These are phyloP conservation scores for Cataglyphis livida DNA, from an alignment of 2,888 invertebrate genomes.

Conservation along the genomic window DNA sequence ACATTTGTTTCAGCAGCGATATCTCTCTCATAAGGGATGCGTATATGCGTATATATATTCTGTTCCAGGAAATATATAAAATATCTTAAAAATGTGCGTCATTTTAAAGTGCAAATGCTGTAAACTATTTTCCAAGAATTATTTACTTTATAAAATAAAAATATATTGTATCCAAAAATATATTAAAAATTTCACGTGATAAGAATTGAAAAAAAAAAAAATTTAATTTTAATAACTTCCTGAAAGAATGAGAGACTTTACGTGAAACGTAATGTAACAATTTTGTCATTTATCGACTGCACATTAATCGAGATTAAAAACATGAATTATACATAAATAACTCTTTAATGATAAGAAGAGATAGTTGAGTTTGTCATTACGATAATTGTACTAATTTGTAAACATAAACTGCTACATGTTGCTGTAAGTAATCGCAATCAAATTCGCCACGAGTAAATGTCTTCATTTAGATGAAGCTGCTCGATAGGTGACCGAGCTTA, in stretches of 20 bases:
- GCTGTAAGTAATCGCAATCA: constrained; percentile 63
- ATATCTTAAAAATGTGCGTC: constrained; percentile 82
- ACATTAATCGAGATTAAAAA: not conserved
- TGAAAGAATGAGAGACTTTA: not conserved
- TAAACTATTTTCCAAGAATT: not conserved
- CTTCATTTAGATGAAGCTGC: constrained; percentile 76
- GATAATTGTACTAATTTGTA: not conserved
- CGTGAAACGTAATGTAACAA: not conserved
- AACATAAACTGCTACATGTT: constrained; percentile 36
- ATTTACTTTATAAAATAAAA: not conserved
- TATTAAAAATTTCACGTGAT: not conserved
- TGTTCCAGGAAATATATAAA: constrained; percentile 68
- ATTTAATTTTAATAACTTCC: not conserved
- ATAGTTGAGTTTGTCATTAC: not conserved
- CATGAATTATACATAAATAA: not conserved
- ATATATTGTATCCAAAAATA: not conserved
- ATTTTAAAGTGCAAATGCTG: constrained; percentile 62
- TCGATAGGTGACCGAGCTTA: constrained; percentile 79
- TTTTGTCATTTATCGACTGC: not conserved
- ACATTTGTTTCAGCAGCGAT: constrained; percentile 85
- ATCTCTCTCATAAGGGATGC: constrained; percentile 83
- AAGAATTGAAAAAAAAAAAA: not conserved
- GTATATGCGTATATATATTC: too few species aligned
- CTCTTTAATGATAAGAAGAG: not conserved
- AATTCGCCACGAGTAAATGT: constrained; percentile 69